Evolutionary conservation across 2,113 vertebrate species (phyloP).

Genomic region (Poeciliopsis occidentalis): DNA sequence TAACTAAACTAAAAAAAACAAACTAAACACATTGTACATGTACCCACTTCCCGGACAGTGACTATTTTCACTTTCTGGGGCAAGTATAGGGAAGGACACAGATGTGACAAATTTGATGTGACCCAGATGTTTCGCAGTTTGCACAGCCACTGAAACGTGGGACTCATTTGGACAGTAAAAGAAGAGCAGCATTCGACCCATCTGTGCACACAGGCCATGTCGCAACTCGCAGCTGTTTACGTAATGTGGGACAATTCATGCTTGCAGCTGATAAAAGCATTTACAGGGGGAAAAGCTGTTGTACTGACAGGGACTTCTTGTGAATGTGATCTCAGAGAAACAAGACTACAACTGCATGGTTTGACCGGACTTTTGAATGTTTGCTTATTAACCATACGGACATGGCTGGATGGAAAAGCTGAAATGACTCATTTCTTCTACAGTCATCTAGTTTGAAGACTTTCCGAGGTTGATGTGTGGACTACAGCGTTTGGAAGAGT

Average conservation of each 20-base stretch:
- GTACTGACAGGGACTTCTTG: conserved; percentile 5
- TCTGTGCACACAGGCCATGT: conserved; percentile 57
- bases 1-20: neutral
- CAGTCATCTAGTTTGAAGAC: conserved; percentile 17
- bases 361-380: conserved; percentile 9
- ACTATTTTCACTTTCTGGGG: conserved; percentile 44
- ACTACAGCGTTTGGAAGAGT: conserved; percentile 10
- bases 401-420: conserved; percentile 14
- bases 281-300: neutral
- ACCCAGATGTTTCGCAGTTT: conserved; percentile 65
- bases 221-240: conserved; percentile 54
- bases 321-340: conserved; percentile 11
- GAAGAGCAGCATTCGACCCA: conserved; percentile 60
- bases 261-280: conserved; percentile 42
- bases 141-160: conserved; percentile 52
- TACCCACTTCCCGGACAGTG: conserved; percentile 11
- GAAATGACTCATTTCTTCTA: conserved; percentile 18
- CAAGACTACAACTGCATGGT: conserved; percentile 2
- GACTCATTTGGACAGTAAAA: conserved; percentile 62
- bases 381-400: conserved; percentile 3
- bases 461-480: conserved; percentile 10
- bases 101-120: conserved; percentile 64
- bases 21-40: conserved; percentile 8
- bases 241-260: conserved; percentile 39
- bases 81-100: conserved; percentile 63